These are phyloP conservation scores for Drosophila diplacantha DNA, from an alignment of 2,888 invertebrate genomes.

Conservation along the genomic window DNA sequence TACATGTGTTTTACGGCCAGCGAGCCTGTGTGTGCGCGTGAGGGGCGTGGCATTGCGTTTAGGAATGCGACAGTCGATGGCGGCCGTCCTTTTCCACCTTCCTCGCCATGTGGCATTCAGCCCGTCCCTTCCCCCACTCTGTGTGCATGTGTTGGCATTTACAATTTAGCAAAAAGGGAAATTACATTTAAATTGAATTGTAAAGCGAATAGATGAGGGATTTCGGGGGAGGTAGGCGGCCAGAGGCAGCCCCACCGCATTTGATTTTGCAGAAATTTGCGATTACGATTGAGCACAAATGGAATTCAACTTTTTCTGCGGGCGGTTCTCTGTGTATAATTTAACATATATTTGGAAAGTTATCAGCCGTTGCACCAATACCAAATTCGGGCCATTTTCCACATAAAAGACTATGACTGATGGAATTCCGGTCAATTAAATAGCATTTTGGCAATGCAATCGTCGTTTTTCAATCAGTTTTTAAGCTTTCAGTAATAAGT, in stretches of 20 bases:
- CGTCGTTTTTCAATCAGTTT: background rate
- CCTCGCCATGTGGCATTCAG: too few relatives aligned
- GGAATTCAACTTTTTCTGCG: slow-evolving; percentile 22
- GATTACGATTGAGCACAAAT: slow-evolving; percentile 29
- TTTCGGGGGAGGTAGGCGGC: slow-evolving; percentile 4
- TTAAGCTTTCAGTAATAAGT: background rate
- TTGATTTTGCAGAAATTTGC: slow-evolving; percentile 26
- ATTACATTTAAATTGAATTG: slow-evolving; percentile 69
- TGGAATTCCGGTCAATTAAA: slow-evolving; percentile 32
- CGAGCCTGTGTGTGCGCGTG: slow-evolving; percentile 8
- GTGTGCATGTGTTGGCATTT: slow-evolving; percentile 32
- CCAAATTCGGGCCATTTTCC: slow-evolving; percentile 3
- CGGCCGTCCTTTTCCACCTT: slow-evolving; percentile 6
- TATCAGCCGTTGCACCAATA: slow-evolving; percentile 11
- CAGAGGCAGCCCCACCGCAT: slow-evolving; percentile 4
- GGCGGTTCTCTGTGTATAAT: slow-evolving; percentile 22
- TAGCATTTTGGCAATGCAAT: background rate
- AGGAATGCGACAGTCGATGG: slow-evolving; percentile 31
- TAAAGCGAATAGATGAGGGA: slow-evolving; percentile 48
- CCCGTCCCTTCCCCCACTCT: slow-evolving; percentile 1
- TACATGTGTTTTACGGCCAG: slow-evolving; percentile 38
- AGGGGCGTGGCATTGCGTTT: slow-evolving; percentile 39
- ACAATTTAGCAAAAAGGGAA: slow-evolving; percentile 60
- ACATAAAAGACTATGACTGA: slow-evolving; percentile 2
- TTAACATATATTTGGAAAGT: slow-evolving; percentile 24